Evolutionary conservation across 53 echinoderm and acorn worm genomes (phyloP), one percentile per base, ranked within the genome.

Genomic region (Actinopyga echinites): DNA sequence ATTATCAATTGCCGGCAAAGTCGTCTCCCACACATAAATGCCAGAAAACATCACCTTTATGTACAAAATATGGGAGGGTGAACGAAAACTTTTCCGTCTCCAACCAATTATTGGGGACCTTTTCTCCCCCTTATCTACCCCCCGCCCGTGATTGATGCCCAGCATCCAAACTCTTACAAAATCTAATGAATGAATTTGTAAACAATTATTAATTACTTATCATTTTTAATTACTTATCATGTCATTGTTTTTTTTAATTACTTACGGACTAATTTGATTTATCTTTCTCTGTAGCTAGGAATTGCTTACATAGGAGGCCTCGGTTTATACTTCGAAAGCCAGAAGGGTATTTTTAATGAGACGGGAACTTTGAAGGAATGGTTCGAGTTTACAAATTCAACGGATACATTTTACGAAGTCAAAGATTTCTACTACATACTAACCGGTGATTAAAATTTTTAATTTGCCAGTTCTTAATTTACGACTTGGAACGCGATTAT

Each of bases 291-390:
- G 37, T 25, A 79, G 79, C 79, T 79, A 32, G 79, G 79, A 17
- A 59, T 79, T n/a, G 79, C 57, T 31, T 79, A 79, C 58, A 79
- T 79, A 13, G 79, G 79, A 11, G 57, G 57, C 12, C 31, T 79
- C 6, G 79, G 60, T 54, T 2, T 79, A 21, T 20, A n/a, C 24
- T 59, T 79, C 21, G 60, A 65, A 40, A 79, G 58, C 40, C 23
- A 37, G 21, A 29, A 30, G 29, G 59, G 36, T 8, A 44, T 59
- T 17, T 89, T 89, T 68, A 34, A 36, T 5, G 58, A 19, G 33
- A 56, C 61, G 26, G 79, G 89, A 13, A n/a, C 67, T n/a, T 45
- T 89, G 1, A 75, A 79, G 17, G 56, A 84, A 7, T 89, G 49
- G 31, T 77, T 75, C 68, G 66, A 65, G 8, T 64, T 55, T 30